Evolutionary conservation across 2,113 vertebrate genomes (phyloP), one percentile per base, ranked within the genome.

Genomic region (Carlito syrichta): DNA sequence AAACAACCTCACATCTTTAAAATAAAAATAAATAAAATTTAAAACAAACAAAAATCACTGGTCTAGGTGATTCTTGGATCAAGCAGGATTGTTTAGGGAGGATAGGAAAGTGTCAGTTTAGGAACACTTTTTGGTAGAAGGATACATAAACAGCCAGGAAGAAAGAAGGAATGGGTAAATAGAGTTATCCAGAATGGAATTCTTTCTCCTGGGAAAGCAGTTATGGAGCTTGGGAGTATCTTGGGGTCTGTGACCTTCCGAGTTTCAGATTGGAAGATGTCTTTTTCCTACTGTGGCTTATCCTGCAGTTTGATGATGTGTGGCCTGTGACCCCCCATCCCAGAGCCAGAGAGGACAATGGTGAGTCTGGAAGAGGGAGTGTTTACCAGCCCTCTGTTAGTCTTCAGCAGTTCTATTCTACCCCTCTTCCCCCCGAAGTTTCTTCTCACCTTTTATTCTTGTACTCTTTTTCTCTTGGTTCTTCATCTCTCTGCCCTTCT

Each of bases 341-440:
- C 60, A 92, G 96, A 94, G 79, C 96, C 40, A 98, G 95, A 96
- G 98, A 98, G 48, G 98, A 99, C 56, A 98, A 97, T 83, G 98
- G 98, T 99, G 86, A 94, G 98, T 98, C 52, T 76, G n/a, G 32
- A 48, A 58, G 48, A 38, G 77, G 13, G n/a, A n/a, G 19, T 3
- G 3, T 79, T 43, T 35, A 32, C 77, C 27, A 50, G 68, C 62
- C 82, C 35, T 56, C 38, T 74, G 8, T 35, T 82, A 13, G 8
- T 56, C 3, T n/a, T n/a, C 73, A 60, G 7, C 48, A 38, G 11
- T 82, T 69, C 13, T 73, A n/a, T 62, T n/a, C n/a, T n/a, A n/a
- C 45, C 66, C 2, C n/a, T 62, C 25, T 79, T 9, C 25, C 25
- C 35, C 1, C 0, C 77, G 97, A 97, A 98, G 30, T 63, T 98